Base-by-base conservation (phyloP, 2,113 vertebrate genomes). In the Craseonycteris thonglongyai region DNA sequence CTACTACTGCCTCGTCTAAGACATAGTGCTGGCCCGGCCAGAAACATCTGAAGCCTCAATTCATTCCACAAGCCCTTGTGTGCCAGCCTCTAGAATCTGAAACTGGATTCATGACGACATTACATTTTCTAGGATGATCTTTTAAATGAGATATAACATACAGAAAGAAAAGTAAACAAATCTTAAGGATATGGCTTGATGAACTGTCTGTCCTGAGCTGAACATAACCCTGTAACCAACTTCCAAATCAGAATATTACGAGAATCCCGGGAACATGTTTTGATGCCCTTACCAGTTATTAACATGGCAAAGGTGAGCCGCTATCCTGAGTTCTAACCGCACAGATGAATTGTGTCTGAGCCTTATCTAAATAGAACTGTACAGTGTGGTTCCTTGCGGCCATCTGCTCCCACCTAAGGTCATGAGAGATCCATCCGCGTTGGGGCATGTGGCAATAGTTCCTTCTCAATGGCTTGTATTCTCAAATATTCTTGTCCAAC, bases 401-500 rank as follows among this genome's bases (percentile, higher is more conserved):
- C 6, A 1, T 30, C 6, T 15, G 65, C 28, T 87, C 82, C 72
- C 54, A 47, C 68, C 33, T 22, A 14, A 56, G n/a, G 22, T 33
- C 54, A 12, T 12, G 45, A 33, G 69, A 54, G 13, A 49, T 15
- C 40, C 26, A n/a, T 35, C 13, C 24, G 1, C 19, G 22, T 24
- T 14, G 30, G 28, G 54, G 51, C n/a, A 72, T 0, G 9, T 7
- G 61, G 79, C 26, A 81, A 42, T 10, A 18, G 5, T 56, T 79
- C 26, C 38, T 69, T 84, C 45, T 35, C 7, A 33, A 40, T 4
- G 24, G 16, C n/a, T 75, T 68, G 49, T 14, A 9, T 49, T 61
- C 63, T 90, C 45, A 79, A 86, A 35, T 35, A 98, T 97, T 97
- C 97, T 96, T 96, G 81, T 56, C 83, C 82, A 96, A 97, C 93